Conservation (phyloP, 2,113 vertebrate genomes). For the Lepisosteus oculatus region DNA sequence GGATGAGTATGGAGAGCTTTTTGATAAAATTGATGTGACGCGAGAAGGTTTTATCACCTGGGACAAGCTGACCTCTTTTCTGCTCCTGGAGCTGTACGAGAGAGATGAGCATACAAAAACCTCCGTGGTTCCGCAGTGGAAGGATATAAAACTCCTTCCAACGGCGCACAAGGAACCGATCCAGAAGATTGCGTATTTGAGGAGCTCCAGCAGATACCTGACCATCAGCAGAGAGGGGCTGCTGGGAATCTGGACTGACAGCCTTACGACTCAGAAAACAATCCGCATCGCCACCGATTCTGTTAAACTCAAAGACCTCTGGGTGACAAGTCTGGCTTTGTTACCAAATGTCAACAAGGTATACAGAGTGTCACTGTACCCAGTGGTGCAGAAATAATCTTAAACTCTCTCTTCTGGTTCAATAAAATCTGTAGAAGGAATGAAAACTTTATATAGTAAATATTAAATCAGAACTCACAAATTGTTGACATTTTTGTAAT, state of each 20-base stretch:
- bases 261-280: constrained; percentile 62
- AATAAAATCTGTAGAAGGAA: no score
- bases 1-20: constrained; percentile 74
- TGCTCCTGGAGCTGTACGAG: constrained; percentile 69
- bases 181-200: constrained; percentile 70
- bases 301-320: constrained; percentile 70
- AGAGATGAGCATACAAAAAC: constrained; percentile 60
- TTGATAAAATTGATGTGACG: constrained; percentile 68
- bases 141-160: constrained; percentile 56
- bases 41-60: constrained; percentile 68
- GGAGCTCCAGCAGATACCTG: constrained; percentile 64
- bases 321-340: constrained; percentile 73
- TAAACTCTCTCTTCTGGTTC: no score
- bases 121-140: constrained; percentile 61
- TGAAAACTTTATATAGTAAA: no score
- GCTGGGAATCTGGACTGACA: constrained; percentile 66
- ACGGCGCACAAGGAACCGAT: constrained; percentile 69
- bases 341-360: constrained; percentile 78
- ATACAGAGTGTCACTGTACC: constrained; percentile 17
- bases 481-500: no score
- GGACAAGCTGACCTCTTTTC: constrained; percentile 70
- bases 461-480: no score
- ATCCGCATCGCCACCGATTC: constrained; percentile 66
- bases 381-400: no score
- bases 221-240: constrained; percentile 72